Evolutionary conservation across 1,140 invertebrate genomes (phyloP), one percentile per base, ranked within the genome.

Genomic region (Amyelois transitella): DNA sequence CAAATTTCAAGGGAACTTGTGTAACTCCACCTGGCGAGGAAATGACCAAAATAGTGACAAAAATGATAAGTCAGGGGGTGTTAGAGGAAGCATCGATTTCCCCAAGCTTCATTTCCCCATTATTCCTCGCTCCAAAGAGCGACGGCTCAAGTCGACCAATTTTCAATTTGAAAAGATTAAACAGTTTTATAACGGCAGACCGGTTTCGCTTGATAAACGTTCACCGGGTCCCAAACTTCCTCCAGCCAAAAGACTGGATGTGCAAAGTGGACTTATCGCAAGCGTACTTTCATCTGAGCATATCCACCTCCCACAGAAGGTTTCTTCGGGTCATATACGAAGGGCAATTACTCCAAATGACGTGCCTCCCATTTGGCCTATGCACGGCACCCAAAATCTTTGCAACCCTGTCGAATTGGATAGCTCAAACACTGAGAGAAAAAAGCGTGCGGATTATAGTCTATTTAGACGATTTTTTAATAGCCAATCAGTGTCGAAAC

Each of bases 401-500:
- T 24, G 51, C 69, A 2, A 32, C 45, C 6, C 25, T 71, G 0
- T 53, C 62, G 6, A 67, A 67, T 20, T 71, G 60, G 64, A 43
- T 67, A 18, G 61, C 68, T 12, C 58, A 60, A 21, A 52, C 48
- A 7, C 43, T 76, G 0, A 22, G 75, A 44, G 32, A 69, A 56
- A 53, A 45, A 69, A 32, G 43, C 53, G 18, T 79, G 60, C 65
- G 57, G 19, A 44, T 64, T 55, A 43, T 72, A 2, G 71, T 79
- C 0, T 79, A 76, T 20, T 45, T 81, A 12, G 76, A 77, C 76
- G 75, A 76, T 52, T 81, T 73, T 28, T 53, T 67, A n/a, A 5
- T 63, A 10, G 60, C 53, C 6, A 44, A 63, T 25, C 60, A 66
- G 43, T 10, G 50, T 21, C 38, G 7, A 6, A 6, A 28, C 4